Percentiles rank a stretch among this genome's conserved stretches.
phyloP scores from a whole-genome alignment of 2,888 invertebrate species.

The Plusia festucae region DNA sequence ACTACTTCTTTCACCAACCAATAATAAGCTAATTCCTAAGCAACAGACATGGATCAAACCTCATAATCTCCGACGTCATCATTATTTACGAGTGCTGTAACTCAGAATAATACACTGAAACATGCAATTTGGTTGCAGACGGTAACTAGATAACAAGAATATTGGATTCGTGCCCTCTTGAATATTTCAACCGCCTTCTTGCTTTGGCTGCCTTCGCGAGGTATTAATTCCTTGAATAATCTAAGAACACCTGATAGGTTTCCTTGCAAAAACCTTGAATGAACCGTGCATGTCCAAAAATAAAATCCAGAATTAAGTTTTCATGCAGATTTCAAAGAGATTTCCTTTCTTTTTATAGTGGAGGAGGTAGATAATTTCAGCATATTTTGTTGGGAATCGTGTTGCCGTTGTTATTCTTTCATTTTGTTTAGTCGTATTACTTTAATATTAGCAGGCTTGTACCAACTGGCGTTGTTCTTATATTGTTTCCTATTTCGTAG shows the following conservation, averaged over 20 bases:
- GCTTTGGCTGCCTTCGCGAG: slow-evolving; percentile 61
- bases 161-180: slow-evolving; percentile 66
- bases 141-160: slow-evolving; percentile 66
- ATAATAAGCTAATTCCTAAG: neutral
- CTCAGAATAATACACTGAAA: slow-evolving; percentile 20
- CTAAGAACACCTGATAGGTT: slow-evolving; percentile 56
- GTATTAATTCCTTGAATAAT: slow-evolving; percentile 71
- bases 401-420: slow-evolving; percentile 17
- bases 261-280: slow-evolving; percentile 52
- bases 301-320: slow-evolving; percentile 8
- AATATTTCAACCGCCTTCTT: slow-evolving; percentile 69
- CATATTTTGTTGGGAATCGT: slow-evolving; percentile 17
- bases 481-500: neutral
- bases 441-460: slow-evolving; percentile 9
- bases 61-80: neutral
- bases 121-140: slow-evolving; percentile 38
- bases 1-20: too few relatives aligned
- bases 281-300: neutral
- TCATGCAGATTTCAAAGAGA: slow-evolving; percentile 7
- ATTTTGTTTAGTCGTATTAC: slow-evolving; percentile 10
- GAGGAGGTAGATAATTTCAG: slow-evolving; percentile 11
- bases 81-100: slow-evolving; percentile 6
- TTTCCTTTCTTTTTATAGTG: slow-evolving; percentile 2
- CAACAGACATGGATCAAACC: neutral
- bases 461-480: slow-evolving; percentile 11